Base-by-base conservation (phyloP, 2,888 invertebrate genomes). In the Eupeodes luniger region DNA sequence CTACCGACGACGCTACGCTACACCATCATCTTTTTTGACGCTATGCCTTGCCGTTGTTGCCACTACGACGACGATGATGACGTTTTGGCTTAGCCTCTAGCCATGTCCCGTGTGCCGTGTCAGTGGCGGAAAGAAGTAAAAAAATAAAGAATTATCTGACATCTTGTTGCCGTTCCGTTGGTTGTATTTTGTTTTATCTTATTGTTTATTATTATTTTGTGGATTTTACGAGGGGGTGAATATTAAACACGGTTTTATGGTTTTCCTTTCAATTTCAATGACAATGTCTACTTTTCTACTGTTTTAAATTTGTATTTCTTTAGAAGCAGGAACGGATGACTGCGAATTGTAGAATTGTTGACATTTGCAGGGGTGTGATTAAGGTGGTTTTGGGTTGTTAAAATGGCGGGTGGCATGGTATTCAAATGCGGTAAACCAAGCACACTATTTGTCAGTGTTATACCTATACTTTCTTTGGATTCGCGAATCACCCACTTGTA, bases 71-170 rank as follows among this genome's bases (percentile, higher is more conserved):
- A 69, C 11, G 40, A 59, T 53, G 69, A 81, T 83, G 83, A 82
- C 80, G 86, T 83, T 79, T 27, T 72, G 12, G 36, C 47, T 76
- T 53, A 53, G 61, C 19, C 40, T 40, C 40, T 40, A 40, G 40
- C 40, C 40, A 9, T 40, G 40, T 40, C 40, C 40, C 40, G 40
- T 40, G 40, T 40, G 6, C 40, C 47, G 27, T 78, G 64, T 14
- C 72, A 47, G 69, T 75, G 78, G 85, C 70, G 69, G 55, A 6
- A 16, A 62, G 61, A 49, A 4, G n/a, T 49, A 66, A 40, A 51
- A 51, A 76, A 64, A 69, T 57, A 78, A 81, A 55, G 40, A 81
- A 85, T 81, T 77, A 85, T 76, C 70, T 76, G 81, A 67, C 76
- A 77, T 76, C 67, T 57, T 81, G 61, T 55, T 69, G 67, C 16